These are phyloP conservation scores for Sigmodon hispidus DNA, from an alignment of 2,113 vertebrate genomes.

Conservation along the genomic window DNA sequence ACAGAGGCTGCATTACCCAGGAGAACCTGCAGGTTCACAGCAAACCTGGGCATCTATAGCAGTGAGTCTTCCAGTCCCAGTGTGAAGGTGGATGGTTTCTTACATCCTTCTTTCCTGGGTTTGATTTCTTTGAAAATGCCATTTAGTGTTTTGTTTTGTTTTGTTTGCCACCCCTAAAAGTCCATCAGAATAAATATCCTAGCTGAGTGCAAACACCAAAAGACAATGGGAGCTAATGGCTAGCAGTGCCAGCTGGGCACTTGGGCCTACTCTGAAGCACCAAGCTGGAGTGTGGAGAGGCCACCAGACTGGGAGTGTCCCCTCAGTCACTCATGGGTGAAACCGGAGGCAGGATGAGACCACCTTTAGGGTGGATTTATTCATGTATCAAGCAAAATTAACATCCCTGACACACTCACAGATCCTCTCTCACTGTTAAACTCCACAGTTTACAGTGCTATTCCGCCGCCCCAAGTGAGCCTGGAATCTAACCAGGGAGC, in stretches of 20 bases:
- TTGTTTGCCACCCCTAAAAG: constrained; percentile 29
- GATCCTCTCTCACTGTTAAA: background rate
- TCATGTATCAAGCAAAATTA: constrained; percentile 62
- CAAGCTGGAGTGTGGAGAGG: background rate
- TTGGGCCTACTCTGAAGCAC: constrained; percentile 67
- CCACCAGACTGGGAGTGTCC: background rate
- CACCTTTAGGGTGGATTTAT: background rate
- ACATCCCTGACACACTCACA: background rate
- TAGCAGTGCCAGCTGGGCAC: constrained; percentile 70
- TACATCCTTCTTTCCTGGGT: background rate
- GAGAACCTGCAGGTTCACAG: background rate
- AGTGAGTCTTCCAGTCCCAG: background rate
- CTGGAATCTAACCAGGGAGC: background rate
- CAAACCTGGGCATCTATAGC: background rate
- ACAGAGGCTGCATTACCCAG: background rate
- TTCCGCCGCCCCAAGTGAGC: background rate
- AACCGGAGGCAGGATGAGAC: background rate
- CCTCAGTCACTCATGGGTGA: background rate
- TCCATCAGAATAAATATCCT: background rate
- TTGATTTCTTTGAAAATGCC: background rate
- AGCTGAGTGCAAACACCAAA: constrained; percentile 36
- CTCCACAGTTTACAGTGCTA: background rate
- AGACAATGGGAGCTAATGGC: constrained; percentile 72
- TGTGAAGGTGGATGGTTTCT: background rate
- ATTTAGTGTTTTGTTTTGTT: background rate